Evolutionary conservation across 2,113 vertebrate genomes (phyloP), one percentile per base, ranked within the genome.

Genomic region (Promerops cafer): DNA sequence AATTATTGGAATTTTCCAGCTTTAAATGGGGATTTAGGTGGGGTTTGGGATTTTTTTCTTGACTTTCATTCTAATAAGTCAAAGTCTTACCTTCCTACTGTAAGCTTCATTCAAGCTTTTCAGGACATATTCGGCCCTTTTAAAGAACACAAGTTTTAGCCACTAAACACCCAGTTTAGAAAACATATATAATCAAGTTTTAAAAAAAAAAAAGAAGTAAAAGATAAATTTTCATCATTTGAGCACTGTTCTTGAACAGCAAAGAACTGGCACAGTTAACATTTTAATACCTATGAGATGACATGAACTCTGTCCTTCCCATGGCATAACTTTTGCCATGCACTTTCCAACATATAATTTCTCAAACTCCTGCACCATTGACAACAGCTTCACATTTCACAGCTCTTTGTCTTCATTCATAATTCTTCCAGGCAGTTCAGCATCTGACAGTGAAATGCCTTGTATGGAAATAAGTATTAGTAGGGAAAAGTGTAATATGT

Each of bases 11-110:
- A 39, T n/a, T 77, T 5, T 49, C 37, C 35, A 31, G 4, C 2
- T 72, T 71, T 75, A 68, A 10, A 21, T 31, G 16, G 3, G 1
- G 4, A 59, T 75, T 75, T 19, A 28, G 1, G 8, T 66, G 13
- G 5, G 5, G 3, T 7, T 30, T 40, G 13, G 1, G 4, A 0
- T 39, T 6, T 40, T 40, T 77, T 83, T 57, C 28, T 65, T 86
- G 5, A 24, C 17, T 71, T 84, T 37, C 9, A 60, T 85, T 83
- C 23, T 27, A 45, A n/a, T 30, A 26, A 39, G 8, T 42, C 40
- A 64, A 56, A 71, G 8, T 4, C 7, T 78, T 47, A n/a, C 13
- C 6, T 83, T 93, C 15, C 18, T 59, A 35, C 9, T 37, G 1
- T 39, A 57, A 77, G 8, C 2, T 28, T 72, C 24, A 30, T 56